A percentile compares a stretch with the other conserved stretches of the same genome.
These are phyloP conservation scores for Styela clava DNA, from an alignment of 23 tunicate genomes.

Conservation along the genomic window DNA sequence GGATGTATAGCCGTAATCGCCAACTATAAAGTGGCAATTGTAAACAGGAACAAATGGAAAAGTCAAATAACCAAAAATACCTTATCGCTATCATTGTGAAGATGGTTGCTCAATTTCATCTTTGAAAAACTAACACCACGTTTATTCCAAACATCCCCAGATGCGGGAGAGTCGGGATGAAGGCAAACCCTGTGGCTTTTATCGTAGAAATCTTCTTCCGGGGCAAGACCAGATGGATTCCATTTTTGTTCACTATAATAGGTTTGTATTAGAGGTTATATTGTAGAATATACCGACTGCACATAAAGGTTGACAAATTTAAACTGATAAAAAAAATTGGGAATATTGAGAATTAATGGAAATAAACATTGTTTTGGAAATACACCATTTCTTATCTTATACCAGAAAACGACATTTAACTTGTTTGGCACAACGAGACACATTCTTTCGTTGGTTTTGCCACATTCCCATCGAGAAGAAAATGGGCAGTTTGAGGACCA, in stretches of 20 bases:
- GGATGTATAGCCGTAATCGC: too few relatives aligned
- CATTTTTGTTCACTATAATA: slow-evolving; percentile 35
- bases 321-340: background rate
- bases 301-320: too few relatives aligned
- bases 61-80: too few relatives aligned
- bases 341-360: too few relatives aligned
- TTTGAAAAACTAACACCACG: slow-evolving; percentile 39
- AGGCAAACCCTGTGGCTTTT: slow-evolving; percentile 33
- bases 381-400: too few relatives aligned
- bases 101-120: slow-evolving; percentile 53
- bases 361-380: too few relatives aligned
- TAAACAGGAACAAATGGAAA: background rate
- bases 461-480: too few relatives aligned
- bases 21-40: background rate
- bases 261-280: background rate
- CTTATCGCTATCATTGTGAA: slow-evolving; percentile 46
- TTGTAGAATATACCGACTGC: background rate
- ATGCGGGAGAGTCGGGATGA: slow-evolving; percentile 54
- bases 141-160: slow-evolving; percentile 55
- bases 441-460: too few relatives aligned
- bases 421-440: too few relatives aligned
- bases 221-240: slow-evolving; percentile 42
- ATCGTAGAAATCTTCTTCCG: slow-evolving; percentile 32
- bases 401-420: too few relatives aligned
- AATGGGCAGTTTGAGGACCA: too few relatives aligned